Evolutionary conservation across 2,888 invertebrate genomes (phyloP).

Genomic region (Brachycybe producta): DNA sequence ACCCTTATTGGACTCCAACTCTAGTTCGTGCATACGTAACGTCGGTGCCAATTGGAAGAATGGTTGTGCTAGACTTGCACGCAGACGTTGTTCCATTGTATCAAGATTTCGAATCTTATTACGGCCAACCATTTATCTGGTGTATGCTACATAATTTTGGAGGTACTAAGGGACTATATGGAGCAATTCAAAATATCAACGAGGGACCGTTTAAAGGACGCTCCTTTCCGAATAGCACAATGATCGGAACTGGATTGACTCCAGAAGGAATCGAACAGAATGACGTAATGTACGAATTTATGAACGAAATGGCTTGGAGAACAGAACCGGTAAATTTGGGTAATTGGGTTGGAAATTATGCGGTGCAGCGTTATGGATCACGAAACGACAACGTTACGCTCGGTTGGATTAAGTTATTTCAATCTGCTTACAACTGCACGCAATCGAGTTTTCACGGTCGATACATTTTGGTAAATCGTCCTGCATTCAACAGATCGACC

Average conservation of each 20-base stretch:
- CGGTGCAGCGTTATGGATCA: conserved; percentile 55
- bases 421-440: conserved; percentile 57
- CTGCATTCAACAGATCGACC: conserved; percentile 45
- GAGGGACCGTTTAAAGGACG: conserved; percentile 24
- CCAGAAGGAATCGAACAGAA: conserved; percentile 94
- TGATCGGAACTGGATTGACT: conserved; percentile 82
- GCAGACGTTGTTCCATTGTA: conserved; percentile 78
- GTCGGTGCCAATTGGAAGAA: conserved; percentile 59
- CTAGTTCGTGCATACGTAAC: conserved; percentile 56
- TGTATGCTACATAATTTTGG: conserved; percentile 96
- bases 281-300: conserved; percentile 81
- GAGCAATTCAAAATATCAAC: conserved; percentile 55
- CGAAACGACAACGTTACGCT: conserved; percentile 30
- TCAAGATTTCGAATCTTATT: conserved; percentile 59
- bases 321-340: conserved; percentile 31
- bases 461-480: conserved; percentile 56
- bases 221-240: conserved; percentile 49
- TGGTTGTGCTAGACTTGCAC: conserved; percentile 77
- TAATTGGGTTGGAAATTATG: conserved; percentile 44
- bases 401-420: conserved; percentile 51
- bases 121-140: conserved; percentile 91
- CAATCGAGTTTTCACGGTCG: conserved; percentile 56
- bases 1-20: conserved; percentile 50
- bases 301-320: conserved; percentile 66
- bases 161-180: conserved; percentile 80